A percentile compares a stretch with the other conserved stretches of the same genome.
Conservation (phyloP, 2,113 vertebrate genomes). For the Dromaius novaehollandiae region DNA sequence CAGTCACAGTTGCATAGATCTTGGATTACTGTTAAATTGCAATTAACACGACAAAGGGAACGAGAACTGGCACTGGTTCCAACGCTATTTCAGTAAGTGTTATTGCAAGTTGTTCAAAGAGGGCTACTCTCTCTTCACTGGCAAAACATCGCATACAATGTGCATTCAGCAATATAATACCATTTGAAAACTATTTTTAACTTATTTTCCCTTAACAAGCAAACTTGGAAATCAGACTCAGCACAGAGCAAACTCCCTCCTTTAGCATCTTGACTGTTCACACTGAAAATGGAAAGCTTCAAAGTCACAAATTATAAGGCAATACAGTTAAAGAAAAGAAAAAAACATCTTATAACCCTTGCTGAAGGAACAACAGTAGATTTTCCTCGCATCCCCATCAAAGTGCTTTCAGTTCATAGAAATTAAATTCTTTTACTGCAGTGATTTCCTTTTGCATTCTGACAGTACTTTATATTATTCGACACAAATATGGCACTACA, state of each 20-base stretch:
- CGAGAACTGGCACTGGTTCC: conserved; percentile 40
- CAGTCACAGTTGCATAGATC: conserved; percentile 53
- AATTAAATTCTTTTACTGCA: conserved; percentile 61
- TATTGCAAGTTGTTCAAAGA: conserved; percentile 57
- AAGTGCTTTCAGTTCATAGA: conserved; percentile 49
- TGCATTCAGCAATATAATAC: conserved; percentile 38
- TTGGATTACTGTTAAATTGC: conserved; percentile 66
- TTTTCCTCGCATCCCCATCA: conserved; percentile 29
- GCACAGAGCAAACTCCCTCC: neutral
- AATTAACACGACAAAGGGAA: conserved; percentile 62
- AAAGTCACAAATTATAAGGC: conserved; percentile 56
- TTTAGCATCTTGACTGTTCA: conserved; percentile 31
- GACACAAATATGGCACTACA: conserved; percentile 24
- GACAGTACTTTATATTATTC: conserved; percentile 52
- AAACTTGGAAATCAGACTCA: conserved; percentile 18
- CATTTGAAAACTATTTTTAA: conserved; percentile 32
- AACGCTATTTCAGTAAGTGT: conserved; percentile 35
- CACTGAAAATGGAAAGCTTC: neutral
- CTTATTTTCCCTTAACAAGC: conserved; percentile 31
- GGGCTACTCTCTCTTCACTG: conserved; percentile 47
- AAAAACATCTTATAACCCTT: conserved; percentile 32
- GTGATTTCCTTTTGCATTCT: conserved; percentile 51
- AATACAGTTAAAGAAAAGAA: neutral
- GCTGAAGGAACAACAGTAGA: neutral
- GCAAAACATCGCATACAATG: conserved; percentile 26